Percentiles rank a stretch among this genome's conserved stretches.
phyloP scores from a whole-genome alignment of 2,888 invertebrate species.

The Nephrotoma guestfalica region DNA sequence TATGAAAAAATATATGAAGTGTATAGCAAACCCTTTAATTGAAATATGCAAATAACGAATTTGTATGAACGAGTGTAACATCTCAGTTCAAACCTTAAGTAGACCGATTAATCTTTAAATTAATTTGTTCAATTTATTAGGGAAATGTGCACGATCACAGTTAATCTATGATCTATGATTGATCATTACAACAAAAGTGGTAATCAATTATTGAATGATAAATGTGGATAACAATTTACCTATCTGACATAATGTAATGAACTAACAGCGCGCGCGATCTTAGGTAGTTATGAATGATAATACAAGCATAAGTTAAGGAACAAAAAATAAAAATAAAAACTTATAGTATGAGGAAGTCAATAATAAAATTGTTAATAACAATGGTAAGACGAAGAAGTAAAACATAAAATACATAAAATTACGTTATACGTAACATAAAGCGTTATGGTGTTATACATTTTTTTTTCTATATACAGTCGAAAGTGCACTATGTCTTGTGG shows the following conservation, averaged over 20 bases:
- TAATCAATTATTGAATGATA: background rate
- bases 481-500: background rate
- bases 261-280: background rate
- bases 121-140: background rate
- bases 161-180: background rate
- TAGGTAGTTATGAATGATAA: background rate
- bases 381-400: background rate
- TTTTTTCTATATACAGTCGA: background rate
- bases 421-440: background rate
- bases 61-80: background rate
- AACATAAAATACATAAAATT: background rate
- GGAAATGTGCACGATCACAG: background rate
- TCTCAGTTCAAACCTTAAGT: background rate
- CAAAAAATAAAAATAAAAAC: background rate
- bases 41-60: background rate
- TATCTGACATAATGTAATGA: background rate
- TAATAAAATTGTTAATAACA: background rate
- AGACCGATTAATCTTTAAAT: too few relatives aligned
- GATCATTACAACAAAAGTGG: background rate
- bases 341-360: background rate
- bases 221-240: background rate
- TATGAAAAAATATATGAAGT: background rate
- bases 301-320: background rate
- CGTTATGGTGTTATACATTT: background rate
- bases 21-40: background rate